These are phyloP conservation scores for Leptarthrus brevirostris DNA, from an alignment of 2,888 invertebrate genomes.

Conservation along the genomic window DNA sequence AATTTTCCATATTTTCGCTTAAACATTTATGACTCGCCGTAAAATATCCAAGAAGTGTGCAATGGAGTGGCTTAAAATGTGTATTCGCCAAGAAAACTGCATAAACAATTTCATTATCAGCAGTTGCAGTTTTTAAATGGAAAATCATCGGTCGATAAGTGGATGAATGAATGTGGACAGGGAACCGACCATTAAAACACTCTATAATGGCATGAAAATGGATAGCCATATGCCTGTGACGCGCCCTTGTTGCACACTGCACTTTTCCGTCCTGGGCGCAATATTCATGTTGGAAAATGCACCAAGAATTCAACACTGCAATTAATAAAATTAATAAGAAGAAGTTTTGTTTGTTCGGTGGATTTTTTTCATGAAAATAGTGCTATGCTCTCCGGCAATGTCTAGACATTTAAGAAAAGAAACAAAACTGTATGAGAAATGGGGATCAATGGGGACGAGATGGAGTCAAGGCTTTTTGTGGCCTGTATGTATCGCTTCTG, in stretches of 20 bases:
- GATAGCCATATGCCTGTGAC: background rate
- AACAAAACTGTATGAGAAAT: background rate
- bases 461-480: too few species aligned
- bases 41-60: background rate
- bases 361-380: background rate
- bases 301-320: background rate
- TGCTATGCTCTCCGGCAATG: background rate
- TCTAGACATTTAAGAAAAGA: background rate
- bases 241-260: background rate
- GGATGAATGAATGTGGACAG: background rate
- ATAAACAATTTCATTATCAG: background rate
- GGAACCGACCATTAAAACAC: background rate
- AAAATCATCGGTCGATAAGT: constrained; percentile 8
- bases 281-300: background rate
- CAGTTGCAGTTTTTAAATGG: constrained; percentile 22
- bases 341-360: background rate
- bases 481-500: background rate
- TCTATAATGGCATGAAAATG: background rate
- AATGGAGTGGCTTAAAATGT: background rate
- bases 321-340: background rate
- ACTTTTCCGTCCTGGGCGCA: background rate
- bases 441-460: too few species aligned
- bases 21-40: too few species aligned
- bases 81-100: background rate
- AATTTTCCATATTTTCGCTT: too few species aligned